phyloP scores from a whole-genome alignment of 2,888 invertebrate species.

The Epinotia bilunana region DNA sequence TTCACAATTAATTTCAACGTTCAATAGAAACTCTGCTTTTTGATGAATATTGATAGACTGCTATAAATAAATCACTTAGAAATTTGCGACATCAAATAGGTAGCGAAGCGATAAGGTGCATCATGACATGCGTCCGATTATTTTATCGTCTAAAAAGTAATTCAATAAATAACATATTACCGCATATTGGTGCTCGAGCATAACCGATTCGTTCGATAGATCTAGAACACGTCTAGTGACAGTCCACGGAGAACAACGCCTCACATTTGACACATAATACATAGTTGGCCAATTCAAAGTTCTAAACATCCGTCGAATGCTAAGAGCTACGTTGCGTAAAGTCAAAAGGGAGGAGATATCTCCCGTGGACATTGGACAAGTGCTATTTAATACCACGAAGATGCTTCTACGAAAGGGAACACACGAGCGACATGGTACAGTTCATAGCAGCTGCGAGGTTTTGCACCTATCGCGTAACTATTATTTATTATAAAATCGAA shows the following conservation, averaged over 20 bases:
- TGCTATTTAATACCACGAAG: conserved; percentile 3
- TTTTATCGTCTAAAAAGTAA: conserved; percentile 1
- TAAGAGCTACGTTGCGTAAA: background rate
- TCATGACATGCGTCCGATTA: background rate
- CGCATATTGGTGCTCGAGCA: conserved; percentile 1
- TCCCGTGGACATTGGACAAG: background rate
- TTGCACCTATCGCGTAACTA: background rate
- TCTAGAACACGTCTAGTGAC: background rate
- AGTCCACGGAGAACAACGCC: background rate
- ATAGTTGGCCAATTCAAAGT: background rate
- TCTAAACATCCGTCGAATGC: background rate
- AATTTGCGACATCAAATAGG: background rate
- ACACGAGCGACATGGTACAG: background rate
- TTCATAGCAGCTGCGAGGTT: background rate
- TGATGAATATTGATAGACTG: background rate
- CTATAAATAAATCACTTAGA: conserved; percentile 13
- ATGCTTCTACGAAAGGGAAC: background rate
- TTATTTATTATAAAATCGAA: background rate
- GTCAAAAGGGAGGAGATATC: background rate
- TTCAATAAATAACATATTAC: background rate
- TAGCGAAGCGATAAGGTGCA: background rate
- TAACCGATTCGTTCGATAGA: background rate
- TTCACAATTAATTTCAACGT: conserved; percentile 3
- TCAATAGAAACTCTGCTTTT: background rate
- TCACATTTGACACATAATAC: background rate